These are phyloP conservation scores for Patella ulyssiponensis DNA, from an alignment of 2,888 invertebrate genomes.

Conservation along the genomic window DNA sequence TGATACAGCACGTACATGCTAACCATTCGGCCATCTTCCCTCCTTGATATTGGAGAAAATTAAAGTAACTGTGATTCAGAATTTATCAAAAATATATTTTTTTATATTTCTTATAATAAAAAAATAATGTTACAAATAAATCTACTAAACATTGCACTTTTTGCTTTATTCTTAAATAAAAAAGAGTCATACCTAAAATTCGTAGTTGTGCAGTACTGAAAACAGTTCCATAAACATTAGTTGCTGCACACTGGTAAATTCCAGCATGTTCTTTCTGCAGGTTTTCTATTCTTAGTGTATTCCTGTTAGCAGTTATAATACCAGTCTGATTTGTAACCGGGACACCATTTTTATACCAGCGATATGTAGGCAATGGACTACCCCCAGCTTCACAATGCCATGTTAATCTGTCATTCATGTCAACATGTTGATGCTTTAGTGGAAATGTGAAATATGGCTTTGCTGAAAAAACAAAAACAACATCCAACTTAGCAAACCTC, in stretches of 20 bases:
- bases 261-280: slow-evolving; percentile 76
- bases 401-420: slow-evolving; percentile 53
- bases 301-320: slow-evolving; percentile 35
- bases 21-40: too few relatives aligned
- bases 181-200: slow-evolving; percentile 80
- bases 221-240: slow-evolving; percentile 81
- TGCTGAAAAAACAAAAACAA: slow-evolving; percentile 47
- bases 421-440: slow-evolving; percentile 62
- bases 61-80: too few relatives aligned
- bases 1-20: too few relatives aligned
- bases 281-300: slow-evolving; percentile 48
- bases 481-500: neutral
- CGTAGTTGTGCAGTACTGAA: slow-evolving; percentile 91
- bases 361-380: slow-evolving; percentile 53
- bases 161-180: neutral
- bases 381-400: slow-evolving; percentile 67
- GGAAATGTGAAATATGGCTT: slow-evolving; percentile 64
- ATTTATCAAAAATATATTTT: too few relatives aligned
- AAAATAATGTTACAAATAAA: too few relatives aligned
- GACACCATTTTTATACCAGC: slow-evolving; percentile 62
- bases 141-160: too few relatives aligned
- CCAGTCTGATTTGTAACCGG: slow-evolving; percentile 31
- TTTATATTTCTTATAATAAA: too few relatives aligned
- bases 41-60: too few relatives aligned
- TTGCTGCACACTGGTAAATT: slow-evolving; percentile 94